A percentile compares a stretch with the other conserved stretches of the same genome.
phyloP scores from a whole-genome alignment of 2,113 vertebrate species.

The Salvator merianae region DNA sequence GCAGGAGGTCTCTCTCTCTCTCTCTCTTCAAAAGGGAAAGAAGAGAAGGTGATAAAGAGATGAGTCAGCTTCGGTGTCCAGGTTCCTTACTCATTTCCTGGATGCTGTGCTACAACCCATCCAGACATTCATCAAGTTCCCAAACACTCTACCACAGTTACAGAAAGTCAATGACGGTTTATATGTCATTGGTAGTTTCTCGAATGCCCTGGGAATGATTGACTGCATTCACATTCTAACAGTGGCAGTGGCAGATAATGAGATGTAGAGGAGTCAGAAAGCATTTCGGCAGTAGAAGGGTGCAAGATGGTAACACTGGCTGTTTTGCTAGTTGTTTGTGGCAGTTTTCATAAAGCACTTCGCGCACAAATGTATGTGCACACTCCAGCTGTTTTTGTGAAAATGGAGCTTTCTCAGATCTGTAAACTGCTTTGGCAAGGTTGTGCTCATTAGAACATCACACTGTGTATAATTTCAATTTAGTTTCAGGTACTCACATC shows the following conservation, averaged over 20 bases:
- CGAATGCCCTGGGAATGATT: constrained; percentile 60
- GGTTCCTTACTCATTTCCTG: constrained; percentile 48
- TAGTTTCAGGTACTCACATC: neutral
- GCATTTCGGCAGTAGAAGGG: constrained; percentile 43
- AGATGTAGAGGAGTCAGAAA: constrained; percentile 61
- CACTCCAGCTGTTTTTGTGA: constrained; percentile 18
- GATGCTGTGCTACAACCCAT: constrained; percentile 45
- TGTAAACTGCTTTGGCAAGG: constrained; percentile 42
- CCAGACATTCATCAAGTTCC: constrained; percentile 53
- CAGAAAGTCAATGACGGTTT: constrained; percentile 66
- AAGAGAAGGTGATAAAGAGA: constrained; percentile 41
- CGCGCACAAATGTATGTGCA: constrained; percentile 50
- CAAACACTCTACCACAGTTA: constrained; percentile 58
- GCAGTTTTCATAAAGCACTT: constrained; percentile 43
- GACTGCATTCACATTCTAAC: constrained; percentile 55
- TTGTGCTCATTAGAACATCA: neutral
- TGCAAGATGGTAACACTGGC: constrained; percentile 52
- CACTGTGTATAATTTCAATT: neutral
- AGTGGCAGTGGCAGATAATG: constrained; percentile 67
- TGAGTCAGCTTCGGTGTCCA: constrained; percentile 56
- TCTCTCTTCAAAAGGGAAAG: neutral
- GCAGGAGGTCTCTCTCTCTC: neutral
- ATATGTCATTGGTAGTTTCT: constrained; percentile 54
- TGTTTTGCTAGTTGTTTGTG: constrained; percentile 47
- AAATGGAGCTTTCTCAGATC: constrained; percentile 55